Evolutionary conservation across 2,113 vertebrate genomes (phyloP), one percentile per base, ranked within the genome.

Genomic region (Calyptommatus sinebrachiatus): DNA sequence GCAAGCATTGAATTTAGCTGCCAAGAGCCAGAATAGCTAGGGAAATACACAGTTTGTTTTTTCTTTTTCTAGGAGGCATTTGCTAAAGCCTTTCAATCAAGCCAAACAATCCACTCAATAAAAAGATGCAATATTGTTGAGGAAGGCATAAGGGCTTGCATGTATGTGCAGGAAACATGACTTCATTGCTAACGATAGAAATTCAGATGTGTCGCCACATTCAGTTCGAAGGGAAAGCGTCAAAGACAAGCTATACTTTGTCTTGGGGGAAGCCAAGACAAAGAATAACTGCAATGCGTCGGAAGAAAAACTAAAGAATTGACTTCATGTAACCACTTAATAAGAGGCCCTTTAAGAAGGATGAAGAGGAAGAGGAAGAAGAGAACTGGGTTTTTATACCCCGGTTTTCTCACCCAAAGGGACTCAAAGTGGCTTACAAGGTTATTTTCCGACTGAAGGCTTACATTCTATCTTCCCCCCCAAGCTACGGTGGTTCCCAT

Each of bases 61-160:
- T 1, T 62, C 73, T 71, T 67, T 78, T 72, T 83, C 12, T 28
- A 28, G 57, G 16, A 63, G 71, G 29, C 63, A 74, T 79, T 71
- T 83, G 76, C 53, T 50, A 68, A 48, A 50, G n/a, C n/a, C 16
- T 79, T 76, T 78, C 41, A 76, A 22, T 1, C 77, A 14, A 80
- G 41, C 28, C 79, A 57, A 80, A 50, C 50, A 48, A 11, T 61
- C 31, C 65, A 71, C 62, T 65, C 24, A 29, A 48, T 20, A 21
- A 62, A 29, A 74, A 28, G 29, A 66, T 61, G 22, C 46, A n/a
- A n/a, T 67, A 53, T 2, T 41, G 20, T 22, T 79, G 61, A 84
- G 41, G 11, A 83, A 84, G 72, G 84, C 53, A 57, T 5, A 57
- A 57, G 53, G 12, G 14, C 14, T 57, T 18, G 16, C 16, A 18